A percentile compares a stretch with the other conserved stretches of the same genome.
These are phyloP conservation scores for Protobothrops mucrosquamatus DNA, from an alignment of 2,113 vertebrate genomes.

Conservation along the genomic window DNA sequence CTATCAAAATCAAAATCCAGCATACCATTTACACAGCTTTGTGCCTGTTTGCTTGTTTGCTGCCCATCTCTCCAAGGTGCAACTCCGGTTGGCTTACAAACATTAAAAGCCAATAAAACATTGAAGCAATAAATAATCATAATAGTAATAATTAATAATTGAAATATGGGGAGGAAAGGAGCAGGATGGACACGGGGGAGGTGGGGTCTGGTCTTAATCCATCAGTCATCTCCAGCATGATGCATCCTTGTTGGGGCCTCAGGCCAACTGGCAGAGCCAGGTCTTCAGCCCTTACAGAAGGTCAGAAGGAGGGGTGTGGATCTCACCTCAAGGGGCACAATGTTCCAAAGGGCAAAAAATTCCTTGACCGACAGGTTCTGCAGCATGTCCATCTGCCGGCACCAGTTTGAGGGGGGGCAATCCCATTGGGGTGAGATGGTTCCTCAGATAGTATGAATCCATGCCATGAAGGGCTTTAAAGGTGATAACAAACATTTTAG, in stretches of 20 bases:
- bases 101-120: background rate
- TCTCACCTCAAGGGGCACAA: background rate
- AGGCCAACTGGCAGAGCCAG: background rate
- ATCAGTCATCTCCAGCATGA: background rate
- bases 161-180: background rate
- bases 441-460: background rate
- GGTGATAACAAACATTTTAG: background rate
- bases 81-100: background rate
- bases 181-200: background rate
- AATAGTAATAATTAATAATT: background rate
- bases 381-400: background rate
- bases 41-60: background rate
- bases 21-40: background rate
- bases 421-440: background rate
- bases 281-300: background rate
- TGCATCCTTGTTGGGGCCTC: background rate
- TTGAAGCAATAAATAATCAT: background rate
- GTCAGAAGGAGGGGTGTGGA: background rate
- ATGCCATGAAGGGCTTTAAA: background rate
- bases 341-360: background rate
- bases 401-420: background rate
- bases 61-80: background rate
- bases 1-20: background rate
- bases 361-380: background rate
- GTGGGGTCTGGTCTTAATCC: background rate